Evolutionary conservation across 2,113 vertebrate genomes (phyloP).

Genomic region (Colius striatus): DNA sequence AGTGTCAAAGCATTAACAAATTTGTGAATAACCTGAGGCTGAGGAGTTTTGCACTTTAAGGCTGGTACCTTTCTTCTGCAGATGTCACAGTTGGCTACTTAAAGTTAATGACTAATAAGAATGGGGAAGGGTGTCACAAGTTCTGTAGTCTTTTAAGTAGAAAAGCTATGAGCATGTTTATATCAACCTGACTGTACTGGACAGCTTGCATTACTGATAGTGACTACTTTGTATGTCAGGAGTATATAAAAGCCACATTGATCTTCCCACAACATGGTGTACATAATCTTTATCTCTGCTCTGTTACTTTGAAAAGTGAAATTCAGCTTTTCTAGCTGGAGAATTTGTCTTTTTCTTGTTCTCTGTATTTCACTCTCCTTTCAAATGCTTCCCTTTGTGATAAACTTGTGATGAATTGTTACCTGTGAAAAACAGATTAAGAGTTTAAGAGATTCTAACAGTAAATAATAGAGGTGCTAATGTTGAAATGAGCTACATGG

Average conservation of each 20-base stretch:
- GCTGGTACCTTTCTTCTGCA: neutral
- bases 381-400: neutral
- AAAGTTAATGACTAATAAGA: neutral
- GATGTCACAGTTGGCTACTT: accelerated
- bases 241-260: neutral
- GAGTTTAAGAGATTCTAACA: neutral
- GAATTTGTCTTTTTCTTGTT: neutral
- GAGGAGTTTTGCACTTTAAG: neutral
- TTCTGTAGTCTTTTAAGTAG: neutral
- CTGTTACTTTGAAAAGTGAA: constrained; percentile 7
- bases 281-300: neutral
- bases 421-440: neutral
- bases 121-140: neutral
- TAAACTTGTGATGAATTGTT: neutral
- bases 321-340: neutral
- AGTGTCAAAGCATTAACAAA: neutral
- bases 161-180: neutral
- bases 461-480: neutral
- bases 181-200: neutral
- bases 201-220: neutral
- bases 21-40: neutral
- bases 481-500: neutral
- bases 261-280: neutral
- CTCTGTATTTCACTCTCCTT: neutral
- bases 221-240: neutral